These are phyloP conservation scores for Phacellophora camtschatica DNA, from an alignment of 30 jellyfish, hydroid and myxozoan genomes.

Conservation along the genomic window DNA sequence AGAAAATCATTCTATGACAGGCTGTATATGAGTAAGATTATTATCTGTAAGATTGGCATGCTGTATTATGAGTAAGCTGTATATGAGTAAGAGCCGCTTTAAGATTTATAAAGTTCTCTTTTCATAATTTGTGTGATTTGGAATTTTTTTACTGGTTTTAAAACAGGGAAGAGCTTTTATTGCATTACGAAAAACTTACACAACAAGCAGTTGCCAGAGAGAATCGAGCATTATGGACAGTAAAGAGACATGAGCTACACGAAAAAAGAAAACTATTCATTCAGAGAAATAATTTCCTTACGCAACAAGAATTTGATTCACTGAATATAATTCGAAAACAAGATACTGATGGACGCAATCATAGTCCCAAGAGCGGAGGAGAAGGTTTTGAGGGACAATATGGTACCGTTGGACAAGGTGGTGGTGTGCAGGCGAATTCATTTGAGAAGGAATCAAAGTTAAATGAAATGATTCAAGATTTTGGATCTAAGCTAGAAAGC, in stretches of 20 bases:
- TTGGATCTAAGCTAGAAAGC: neutral
- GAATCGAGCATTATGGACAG: conserved; percentile 80
- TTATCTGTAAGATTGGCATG: too few species aligned
- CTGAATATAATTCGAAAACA: neutral
- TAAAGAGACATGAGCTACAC: conserved; percentile 54
- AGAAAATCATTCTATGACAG: too few species aligned
- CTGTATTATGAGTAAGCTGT: too few species aligned
- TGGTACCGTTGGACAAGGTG: neutral
- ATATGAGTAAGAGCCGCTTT: too few species aligned
- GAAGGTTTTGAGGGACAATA: neutral
- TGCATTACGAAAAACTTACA: conserved; percentile 64
- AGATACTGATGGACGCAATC: neutral
- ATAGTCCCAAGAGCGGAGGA: neutral
- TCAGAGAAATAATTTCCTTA: neutral
- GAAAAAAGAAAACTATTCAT: conserved; percentile 66
- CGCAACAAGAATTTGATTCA: conserved; percentile 2
- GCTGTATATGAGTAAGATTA: too few species aligned
- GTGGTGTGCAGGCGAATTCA: neutral
- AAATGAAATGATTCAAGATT: conserved; percentile 1
- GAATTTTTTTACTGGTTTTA: neutral
- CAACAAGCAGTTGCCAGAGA: conserved; percentile 73
- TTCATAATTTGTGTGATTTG: too few species aligned
- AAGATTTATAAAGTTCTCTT: too few species aligned
- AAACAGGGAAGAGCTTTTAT: conserved; percentile 72
- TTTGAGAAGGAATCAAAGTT: neutral